Percentiles rank a stretch among this genome's conserved stretches.
Evolutionary conservation across 2,113 vertebrate genomes (phyloP).

Genomic region (Haemorhous mexicanus): DNA sequence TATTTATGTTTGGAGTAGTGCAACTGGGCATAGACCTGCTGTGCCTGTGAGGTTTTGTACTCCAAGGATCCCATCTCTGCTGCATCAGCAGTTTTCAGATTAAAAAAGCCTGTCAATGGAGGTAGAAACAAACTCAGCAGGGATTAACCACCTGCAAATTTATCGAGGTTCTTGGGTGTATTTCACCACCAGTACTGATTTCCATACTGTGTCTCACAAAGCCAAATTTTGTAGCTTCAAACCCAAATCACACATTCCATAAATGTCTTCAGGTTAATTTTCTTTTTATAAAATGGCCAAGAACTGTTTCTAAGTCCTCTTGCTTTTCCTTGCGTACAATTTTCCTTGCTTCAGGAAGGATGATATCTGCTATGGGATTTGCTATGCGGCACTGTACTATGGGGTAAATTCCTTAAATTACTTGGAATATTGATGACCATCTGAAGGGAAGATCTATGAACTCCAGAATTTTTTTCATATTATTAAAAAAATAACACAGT

Average conservation of each 20-base stretch:
- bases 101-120: neutral
- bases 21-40: neutral
- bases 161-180: neutral
- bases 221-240: neutral
- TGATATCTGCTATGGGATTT: neutral
- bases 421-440: neutral
- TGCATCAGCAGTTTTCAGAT: neutral
- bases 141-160: neutral
- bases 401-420: neutral
- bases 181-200: neutral
- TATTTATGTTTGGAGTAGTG: neutral
- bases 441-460: neutral
- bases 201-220: neutral
- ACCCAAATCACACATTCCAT: neutral
- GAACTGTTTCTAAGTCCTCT: neutral
- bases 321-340: neutral
- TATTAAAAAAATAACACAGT: neutral
- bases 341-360: neutral
- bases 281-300: neutral
- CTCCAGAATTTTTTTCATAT: neutral
- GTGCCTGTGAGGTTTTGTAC: neutral
- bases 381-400: accelerated
- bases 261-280: neutral
- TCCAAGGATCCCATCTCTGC: neutral
- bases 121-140: neutral